Evolutionary conservation across 2,888 invertebrate species (phyloP), one percentile per base, ranked within the genome.

Genomic region (Melipona beecheii): DNA sequence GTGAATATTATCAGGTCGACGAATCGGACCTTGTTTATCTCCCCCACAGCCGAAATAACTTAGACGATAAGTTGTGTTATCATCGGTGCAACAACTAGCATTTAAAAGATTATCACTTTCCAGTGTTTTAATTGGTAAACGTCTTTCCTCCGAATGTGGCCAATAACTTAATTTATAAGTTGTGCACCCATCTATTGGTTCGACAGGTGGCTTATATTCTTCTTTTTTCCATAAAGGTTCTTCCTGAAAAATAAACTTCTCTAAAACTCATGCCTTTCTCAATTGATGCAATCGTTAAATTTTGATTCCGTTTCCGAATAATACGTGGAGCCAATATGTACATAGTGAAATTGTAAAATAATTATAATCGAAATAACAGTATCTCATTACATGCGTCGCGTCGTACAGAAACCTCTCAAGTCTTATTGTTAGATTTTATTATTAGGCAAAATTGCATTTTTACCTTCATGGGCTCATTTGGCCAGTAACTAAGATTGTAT

Each of bases 401-500:
- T 31, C 31, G 31, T 31, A 31, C 31, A 31, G 31, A 31, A 31
- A 31, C 31, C 4, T 31, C 31, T 31, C 9, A 36, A 36, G 1
- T 36, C 9, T 36, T 36, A 9, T 36, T 36, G 9, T 9, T 36
- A 43, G 43, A 43, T 2, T 43, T 27, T 27, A 27, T 27, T 27
- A 27, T 27, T 27, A 27, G 27, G 43, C 9, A n/a, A 56, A 2
- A 56, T 56, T n/a, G 21, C 2, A n/a, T 24, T 43, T 60, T 86
- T 83, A 92, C 93, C 82, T 92, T 92, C 0, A 69, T 43, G 4
- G 84, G 11, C 52, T 91, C 87, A 17, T 85, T 91, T 0, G 95
- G 95, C 93, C 95, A 96, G 90, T 95, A 96, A 2, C 96, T 96
- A 93, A 96, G 95, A 90, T 95, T 95, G 85, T 96, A 96, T 0